These are phyloP conservation scores for Lepas anatifera DNA, from an alignment of 2,888 invertebrate genomes.

Conservation along the genomic window DNA sequence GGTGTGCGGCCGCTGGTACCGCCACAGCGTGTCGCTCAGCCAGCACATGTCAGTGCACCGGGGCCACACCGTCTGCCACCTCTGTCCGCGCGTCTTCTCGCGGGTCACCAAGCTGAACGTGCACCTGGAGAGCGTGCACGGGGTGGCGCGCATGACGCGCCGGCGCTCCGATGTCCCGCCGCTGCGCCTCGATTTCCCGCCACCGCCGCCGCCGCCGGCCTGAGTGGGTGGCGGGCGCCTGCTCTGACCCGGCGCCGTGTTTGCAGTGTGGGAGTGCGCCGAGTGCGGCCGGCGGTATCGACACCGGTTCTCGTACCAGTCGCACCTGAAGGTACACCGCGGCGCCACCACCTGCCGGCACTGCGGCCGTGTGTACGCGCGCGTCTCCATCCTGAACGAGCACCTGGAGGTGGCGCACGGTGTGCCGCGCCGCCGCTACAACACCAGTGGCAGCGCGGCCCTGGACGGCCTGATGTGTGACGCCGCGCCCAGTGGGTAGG, in stretches of 20 bases:
- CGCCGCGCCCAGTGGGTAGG: no score
- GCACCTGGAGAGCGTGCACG: not conserved
- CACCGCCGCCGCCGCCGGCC: not conserved
- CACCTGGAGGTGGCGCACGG: not conserved
- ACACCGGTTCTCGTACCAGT: constrained; percentile 6
- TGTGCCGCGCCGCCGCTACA: not conserved
- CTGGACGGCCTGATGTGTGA: no score
- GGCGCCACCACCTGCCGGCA: constrained; percentile 5
- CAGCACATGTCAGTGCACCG: constrained; percentile 6
- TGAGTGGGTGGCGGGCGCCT: not conserved
- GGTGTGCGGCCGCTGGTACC: not conserved
- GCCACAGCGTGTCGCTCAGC: not conserved
- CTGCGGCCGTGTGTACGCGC: constrained; percentile 2
- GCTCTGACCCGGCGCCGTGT: no score
- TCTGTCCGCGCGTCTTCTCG: not conserved
- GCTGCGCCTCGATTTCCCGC: not conserved
- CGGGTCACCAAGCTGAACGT: not conserved
- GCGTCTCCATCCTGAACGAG: not conserved
- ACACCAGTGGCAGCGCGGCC: no score
- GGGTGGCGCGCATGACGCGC: not conserved
- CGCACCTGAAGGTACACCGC: constrained; percentile 5
- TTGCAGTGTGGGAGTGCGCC: not conserved
- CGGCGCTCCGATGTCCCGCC: not conserved
- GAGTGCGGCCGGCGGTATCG: not conserved
- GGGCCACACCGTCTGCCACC: not conserved